Conservation (phyloP, 2,888 invertebrate genomes). For the Ornithoptera alexandrae region DNA sequence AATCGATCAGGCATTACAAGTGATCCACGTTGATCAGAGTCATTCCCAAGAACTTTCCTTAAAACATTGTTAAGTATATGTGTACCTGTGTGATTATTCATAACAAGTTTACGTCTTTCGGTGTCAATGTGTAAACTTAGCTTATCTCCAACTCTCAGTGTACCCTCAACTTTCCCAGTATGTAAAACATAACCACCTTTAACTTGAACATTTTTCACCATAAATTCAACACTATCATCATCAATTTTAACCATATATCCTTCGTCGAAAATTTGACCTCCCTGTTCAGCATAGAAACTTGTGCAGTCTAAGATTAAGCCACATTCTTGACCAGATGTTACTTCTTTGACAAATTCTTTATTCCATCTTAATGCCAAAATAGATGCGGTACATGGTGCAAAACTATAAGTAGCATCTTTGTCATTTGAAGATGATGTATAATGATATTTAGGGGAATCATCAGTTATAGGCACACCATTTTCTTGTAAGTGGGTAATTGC, state of each 20-base stretch:
- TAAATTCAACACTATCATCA: constrained; percentile 94
- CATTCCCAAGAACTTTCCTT: constrained; percentile 92
- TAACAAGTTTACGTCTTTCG: constrained; percentile 91
- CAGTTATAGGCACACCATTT: constrained; percentile 86
- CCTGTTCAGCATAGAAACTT: constrained; percentile 99
- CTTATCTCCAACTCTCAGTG: constrained; percentile 90
- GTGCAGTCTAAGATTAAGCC: constrained; percentile 95
- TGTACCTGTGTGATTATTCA: constrained; percentile 99
- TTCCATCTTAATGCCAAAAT: constrained; percentile 90
- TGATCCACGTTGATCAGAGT: constrained; percentile 97
- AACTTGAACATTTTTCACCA: constrained; percentile 95
- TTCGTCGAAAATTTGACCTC: constrained; percentile 98
- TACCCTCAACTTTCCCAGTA: constrained; percentile 93
- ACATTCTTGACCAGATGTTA: constrained; percentile 92
- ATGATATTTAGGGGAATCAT: constrained; percentile 95
- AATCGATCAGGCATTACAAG: constrained; percentile 98
- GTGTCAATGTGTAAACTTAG: constrained; percentile 91
- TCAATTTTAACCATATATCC: constrained; percentile 91
- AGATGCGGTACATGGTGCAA: constrained; percentile 85
- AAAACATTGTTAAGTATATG: constrained; percentile 97
- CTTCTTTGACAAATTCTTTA: constrained; percentile 91
- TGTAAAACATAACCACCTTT: constrained; percentile 98
- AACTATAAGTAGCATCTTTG: constrained; percentile 87
- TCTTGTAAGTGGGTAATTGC: constrained; percentile 94
- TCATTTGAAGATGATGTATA: constrained; percentile 85